Conservation (phyloP, 2,113 vertebrate species). For the Paramisgurnus dabryanus region DNA sequence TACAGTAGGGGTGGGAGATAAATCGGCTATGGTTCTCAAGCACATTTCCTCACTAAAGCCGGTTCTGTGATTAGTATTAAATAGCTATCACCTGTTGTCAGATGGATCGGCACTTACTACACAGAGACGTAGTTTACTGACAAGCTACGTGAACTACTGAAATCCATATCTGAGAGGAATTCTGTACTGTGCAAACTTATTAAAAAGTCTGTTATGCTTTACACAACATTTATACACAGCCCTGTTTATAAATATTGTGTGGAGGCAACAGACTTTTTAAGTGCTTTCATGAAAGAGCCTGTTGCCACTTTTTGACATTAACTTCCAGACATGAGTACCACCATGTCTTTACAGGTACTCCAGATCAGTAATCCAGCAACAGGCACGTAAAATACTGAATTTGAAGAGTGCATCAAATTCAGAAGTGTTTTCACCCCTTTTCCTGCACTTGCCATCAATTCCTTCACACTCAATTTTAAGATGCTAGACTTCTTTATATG, state of each 20-base stretch:
- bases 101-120: no score
- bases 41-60: no score
- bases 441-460: conserved; percentile 1
- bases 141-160: not conserved
- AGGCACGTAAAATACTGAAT: not conserved
- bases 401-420: not conserved
- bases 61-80: no score
- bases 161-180: not conserved
- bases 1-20: no score
- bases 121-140: no score
- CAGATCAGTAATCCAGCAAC: not conserved
- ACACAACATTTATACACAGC: not conserved
- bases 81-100: no score
- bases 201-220: not conserved
- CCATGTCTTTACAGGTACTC: not conserved
- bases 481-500: conserved; percentile 28
- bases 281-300: not conserved
- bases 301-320: not conserved
- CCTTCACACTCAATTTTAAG: conserved; percentile 1
- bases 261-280: not conserved
- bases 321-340: not conserved
- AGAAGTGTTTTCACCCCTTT: not conserved
- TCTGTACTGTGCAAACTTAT: not conserved
- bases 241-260: no score
- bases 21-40: no score